Conservation (phyloP, 2,797 vertebrate genomes). For the Ctenopoma kingsleyae region DNA sequence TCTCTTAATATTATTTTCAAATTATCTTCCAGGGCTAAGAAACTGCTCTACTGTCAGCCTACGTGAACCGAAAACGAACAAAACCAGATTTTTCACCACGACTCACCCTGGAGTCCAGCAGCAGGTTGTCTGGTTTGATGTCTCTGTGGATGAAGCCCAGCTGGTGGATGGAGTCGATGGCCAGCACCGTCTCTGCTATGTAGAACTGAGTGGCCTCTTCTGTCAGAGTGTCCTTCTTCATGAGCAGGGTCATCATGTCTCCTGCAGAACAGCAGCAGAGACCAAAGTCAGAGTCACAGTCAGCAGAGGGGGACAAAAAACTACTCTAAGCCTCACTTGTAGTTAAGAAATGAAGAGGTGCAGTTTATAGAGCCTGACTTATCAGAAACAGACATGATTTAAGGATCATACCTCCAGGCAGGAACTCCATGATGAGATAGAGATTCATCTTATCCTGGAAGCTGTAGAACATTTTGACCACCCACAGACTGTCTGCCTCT, state of each 20-base stretch:
- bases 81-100: too few species aligned
- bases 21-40: too few species aligned
- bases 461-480: slow-evolving; percentile 99
- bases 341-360: too few species aligned
- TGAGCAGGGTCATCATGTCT: slow-evolving; percentile 97
- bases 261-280: slow-evolving; percentile 76
- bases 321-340: too few species aligned
- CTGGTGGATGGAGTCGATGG: slow-evolving; percentile 98
- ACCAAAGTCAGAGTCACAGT: too few species aligned
- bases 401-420: slow-evolving; percentile 91
- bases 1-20: too few species aligned
- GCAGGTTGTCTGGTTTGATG: slow-evolving; percentile 98
- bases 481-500: slow-evolving; percentile 98
- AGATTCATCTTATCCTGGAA: slow-evolving; percentile 99
- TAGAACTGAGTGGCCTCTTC: slow-evolving; percentile 99
- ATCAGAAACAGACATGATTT: too few species aligned
- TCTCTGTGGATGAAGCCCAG: slow-evolving; percentile 98
- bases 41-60: too few species aligned
- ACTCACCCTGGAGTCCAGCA: slow-evolving; percentile 92
- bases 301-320: too few species aligned
- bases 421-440: slow-evolving; percentile 99
- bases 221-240: slow-evolving; percentile 97
- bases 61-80: too few species aligned
- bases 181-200: slow-evolving; percentile 96
- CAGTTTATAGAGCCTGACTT: too few species aligned